phyloP scores from a whole-genome alignment of 2,797 vertebrate genomes.

The Petrocephalus schoutedeni region DNA sequence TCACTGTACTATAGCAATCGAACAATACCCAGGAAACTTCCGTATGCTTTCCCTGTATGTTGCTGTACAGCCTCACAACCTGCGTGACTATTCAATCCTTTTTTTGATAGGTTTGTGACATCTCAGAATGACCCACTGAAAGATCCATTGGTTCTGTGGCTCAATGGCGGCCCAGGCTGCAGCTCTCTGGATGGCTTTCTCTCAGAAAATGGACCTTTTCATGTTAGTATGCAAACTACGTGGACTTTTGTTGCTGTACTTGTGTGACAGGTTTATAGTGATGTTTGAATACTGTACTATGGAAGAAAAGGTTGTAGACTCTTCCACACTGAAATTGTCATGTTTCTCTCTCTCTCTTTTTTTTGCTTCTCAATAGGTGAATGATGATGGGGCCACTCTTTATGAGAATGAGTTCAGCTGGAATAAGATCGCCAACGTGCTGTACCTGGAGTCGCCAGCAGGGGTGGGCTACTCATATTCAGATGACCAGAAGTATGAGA shows the following conservation, averaged over 20 bases:
- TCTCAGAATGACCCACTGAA: constrained; percentile 61
- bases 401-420: constrained; percentile 67
- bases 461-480: constrained; percentile 72
- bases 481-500: constrained; percentile 56
- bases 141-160: constrained; percentile 67
- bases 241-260: background rate
- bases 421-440: constrained; percentile 65
- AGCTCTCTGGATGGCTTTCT: constrained; percentile 70
- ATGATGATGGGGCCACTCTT: constrained; percentile 57
- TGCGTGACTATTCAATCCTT: background rate
- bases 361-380: constrained; percentile 48
- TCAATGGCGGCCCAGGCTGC: constrained; percentile 73
- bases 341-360: background rate
- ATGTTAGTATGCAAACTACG: constrained; percentile 48
- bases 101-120: constrained; percentile 62
- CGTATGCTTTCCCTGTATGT: background rate
- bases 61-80: background rate
- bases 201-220: constrained; percentile 69
- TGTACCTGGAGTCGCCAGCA: constrained; percentile 69
- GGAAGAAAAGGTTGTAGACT: background rate
- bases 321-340: background rate
- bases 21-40: background rate
- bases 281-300: background rate
- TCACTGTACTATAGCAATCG: background rate
- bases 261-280: background rate